Evolutionary conservation across 2,888 invertebrate species (phyloP).

Genomic region (Cynaeus angustus): DNA sequence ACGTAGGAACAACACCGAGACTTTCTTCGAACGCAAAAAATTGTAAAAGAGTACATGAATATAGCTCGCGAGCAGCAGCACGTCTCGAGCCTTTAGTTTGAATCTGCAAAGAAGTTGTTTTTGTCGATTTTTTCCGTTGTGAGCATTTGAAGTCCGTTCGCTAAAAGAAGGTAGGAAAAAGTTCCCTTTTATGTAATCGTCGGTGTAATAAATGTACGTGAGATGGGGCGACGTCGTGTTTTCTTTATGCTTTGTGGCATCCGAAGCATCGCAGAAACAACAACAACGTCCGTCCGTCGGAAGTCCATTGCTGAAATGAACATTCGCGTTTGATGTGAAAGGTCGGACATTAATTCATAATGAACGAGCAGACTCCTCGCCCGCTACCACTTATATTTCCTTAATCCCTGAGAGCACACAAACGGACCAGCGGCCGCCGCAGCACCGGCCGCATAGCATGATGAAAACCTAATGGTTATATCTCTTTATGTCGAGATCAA

Average conservation of each 20-base stretch:
- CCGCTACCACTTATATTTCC: slow-evolving; percentile 72
- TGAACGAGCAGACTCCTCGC: slow-evolving; percentile 69
- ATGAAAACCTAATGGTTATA: slow-evolving; percentile 73
- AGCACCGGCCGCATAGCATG: slow-evolving; percentile 68
- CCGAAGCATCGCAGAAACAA: slow-evolving; percentile 34
- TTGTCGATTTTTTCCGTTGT: no score
- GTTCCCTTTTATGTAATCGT: not conserved
- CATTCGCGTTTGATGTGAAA: slow-evolving; percentile 69
- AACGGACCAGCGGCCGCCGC: slow-evolving; percentile 65
- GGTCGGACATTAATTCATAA: slow-evolving; percentile 71
- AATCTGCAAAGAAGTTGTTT: no score
- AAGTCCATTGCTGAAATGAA: slow-evolving; percentile 63
- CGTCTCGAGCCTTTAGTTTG: no score
- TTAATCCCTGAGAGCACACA: slow-evolving; percentile 71
- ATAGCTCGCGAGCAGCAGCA: no score
- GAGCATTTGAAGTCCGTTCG: no score
- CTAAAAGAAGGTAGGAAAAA: no score
- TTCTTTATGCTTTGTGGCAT: slow-evolving; percentile 43
- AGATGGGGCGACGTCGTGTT: slow-evolving; percentile 26
- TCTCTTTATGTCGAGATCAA: slow-evolving; percentile 71
- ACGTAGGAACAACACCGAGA: no score
- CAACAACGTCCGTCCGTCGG: slow-evolving; percentile 36
- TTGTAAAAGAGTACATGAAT: no score
- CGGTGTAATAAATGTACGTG: slow-evolving; percentile 11
- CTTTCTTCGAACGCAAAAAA: no score